Base-by-base conservation (phyloP, 2,797 vertebrate genomes). In the Serranus cabrilla region DNA sequence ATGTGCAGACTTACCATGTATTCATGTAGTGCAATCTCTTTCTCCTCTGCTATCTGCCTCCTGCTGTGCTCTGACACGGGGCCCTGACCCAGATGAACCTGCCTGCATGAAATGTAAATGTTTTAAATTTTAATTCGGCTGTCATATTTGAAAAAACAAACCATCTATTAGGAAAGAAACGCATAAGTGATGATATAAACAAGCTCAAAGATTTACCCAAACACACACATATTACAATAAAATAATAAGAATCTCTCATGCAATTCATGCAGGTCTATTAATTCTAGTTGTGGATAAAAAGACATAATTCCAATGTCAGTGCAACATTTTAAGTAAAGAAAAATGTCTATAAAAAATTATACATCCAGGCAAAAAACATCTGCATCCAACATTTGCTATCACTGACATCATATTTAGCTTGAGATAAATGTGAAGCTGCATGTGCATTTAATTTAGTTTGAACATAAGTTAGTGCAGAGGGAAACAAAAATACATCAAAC, bases 31-130 rank as follows among this genome's bases (percentile, higher is more conserved):
- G 90, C 87, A 25, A 75, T 87, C 25, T 91, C 90, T 61, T 95
- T 91, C 39, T 96, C 95, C 83, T 96, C 93, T n/a, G 84, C 40
- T 72, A 97, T 51, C 23, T 94, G 85, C 70, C 83, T 92, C 89
- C 86, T 95, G 59, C 83, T 80, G 67, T 88, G 84, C 12, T 85
- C 58, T 52, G 95, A 93, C 62, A 96, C 5, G 0, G 92, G 93
- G 43, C 96, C 95, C 83, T 93, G 92, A 67, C 97, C 97, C 56
- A 94, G 92, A 75, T 89, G 93, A 76, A 95, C 89, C 46, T 96
- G 95, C 96, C 98, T 99, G 77, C 20, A 82, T 58, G 34, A 20
- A 14, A 69, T 4, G 31, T 1, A 9, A 7, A 27, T 39, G 12
- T 17, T 2, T 25, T 13, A 8, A 37, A 51, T 25, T 14, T 39